Base-by-base conservation (phyloP, 2,888 invertebrate species). In the Morinoia aosen region DNA sequence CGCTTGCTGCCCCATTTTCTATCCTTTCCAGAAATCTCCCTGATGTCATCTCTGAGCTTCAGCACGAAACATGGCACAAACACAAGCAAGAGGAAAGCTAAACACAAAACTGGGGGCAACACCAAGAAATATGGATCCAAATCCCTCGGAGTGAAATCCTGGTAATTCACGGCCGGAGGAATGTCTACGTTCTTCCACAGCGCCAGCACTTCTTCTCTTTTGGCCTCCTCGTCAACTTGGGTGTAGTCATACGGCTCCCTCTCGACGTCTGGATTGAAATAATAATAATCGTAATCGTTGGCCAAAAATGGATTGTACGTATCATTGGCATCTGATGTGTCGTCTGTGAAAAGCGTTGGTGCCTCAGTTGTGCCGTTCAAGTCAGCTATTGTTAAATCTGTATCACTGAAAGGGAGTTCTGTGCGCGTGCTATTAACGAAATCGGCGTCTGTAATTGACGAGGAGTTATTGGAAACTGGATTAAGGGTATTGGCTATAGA, bases 61-160 rank as follows among this genome's bases (percentile, higher is more conserved):
- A 93, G 3, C 8, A 93, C 11, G 93, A 93, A 93, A 33, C 93
- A 93, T 12, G 93, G 93, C n/a, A 93, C 93, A 33, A 93, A 93
- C 93, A 93, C 57, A 1, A 93, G 33, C 93, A 93, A 57, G 16
- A 93, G 48, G 33, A 93, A 93, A n/a, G 93, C 93, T 57, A 93
- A 57, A 48, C 93, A 93, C 56, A 93, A 19, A 5, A 93, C 58
- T 33, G 93, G 93, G 57, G 93, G 93, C 93, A 93, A 48, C 57
- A 93, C 93, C 48, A 93, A 93, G 93, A 93, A 93, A 57, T 93
- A 93, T n/a, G 93, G 93, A 33, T 93, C 93, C 57, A 93, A 93
- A 93, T 93, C 93, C 19, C 56, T 93, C 25, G 93, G 93, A 11
- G 93, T 93, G 57, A 93, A 93, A 48, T 93, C 93, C 11, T 16